phyloP scores from a whole-genome alignment of 2,113 vertebrate species.

The Spea bombifrons region DNA sequence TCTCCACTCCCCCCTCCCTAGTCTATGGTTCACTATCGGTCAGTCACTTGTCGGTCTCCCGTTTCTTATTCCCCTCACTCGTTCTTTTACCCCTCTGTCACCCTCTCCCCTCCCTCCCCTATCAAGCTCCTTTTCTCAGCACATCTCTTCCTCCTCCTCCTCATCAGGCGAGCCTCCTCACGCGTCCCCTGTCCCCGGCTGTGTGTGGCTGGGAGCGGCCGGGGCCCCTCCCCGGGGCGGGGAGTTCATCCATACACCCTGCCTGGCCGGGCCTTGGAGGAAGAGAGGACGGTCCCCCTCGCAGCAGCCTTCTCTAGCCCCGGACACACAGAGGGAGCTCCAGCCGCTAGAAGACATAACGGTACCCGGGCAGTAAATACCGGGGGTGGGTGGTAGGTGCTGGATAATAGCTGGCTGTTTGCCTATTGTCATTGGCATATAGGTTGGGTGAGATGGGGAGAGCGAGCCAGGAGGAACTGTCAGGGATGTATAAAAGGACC shows the following conservation, averaged over 20 bases:
- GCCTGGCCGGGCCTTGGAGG: slow-evolving; percentile 15
- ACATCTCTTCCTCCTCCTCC: neutral
- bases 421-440: no score
- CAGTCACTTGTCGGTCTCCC: neutral
- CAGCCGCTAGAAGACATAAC: slow-evolving; percentile 7
- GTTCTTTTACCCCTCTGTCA: neutral
- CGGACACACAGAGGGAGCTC: neutral
- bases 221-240: slow-evolving; percentile 4
- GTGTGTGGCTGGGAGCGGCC: slow-evolving; percentile 34
- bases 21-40: neutral
- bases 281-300: slow-evolving; percentile 1
- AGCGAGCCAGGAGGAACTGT: no score
- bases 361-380: slow-evolving; percentile 6
- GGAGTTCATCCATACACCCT: neutral
- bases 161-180: slow-evolving; percentile 42
- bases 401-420: no score
- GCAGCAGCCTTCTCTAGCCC: neutral
- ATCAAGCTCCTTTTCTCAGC: neutral
- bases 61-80: neutral
- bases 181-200: slow-evolving; percentile 35
- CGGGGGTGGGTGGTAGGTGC: neutral
- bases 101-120: neutral
- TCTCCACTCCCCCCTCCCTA: neutral
- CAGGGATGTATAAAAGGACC: no score
- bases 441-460: no score